These are phyloP conservation scores for Peromyscus attwateri DNA, from an alignment of 2,797 vertebrate genomes.

Conservation along the genomic window DNA sequence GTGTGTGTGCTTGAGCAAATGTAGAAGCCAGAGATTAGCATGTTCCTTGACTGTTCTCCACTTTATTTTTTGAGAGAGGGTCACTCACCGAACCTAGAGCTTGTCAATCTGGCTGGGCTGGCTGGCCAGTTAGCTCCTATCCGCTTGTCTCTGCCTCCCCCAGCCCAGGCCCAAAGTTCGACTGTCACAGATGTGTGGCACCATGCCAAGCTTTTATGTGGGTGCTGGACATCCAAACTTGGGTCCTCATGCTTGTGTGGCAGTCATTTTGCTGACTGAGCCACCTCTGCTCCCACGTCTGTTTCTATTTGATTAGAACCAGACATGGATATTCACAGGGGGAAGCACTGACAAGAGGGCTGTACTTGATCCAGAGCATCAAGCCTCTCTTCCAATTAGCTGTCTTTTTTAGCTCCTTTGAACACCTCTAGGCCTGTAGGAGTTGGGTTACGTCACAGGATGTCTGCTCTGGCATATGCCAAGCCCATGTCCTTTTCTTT, in stretches of 20 bases:
- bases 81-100: not conserved
- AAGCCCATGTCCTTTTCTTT: not conserved
- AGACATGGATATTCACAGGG: not conserved
- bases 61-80: not conserved
- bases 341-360: not conserved
- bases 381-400: not conserved
- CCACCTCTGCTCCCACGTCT: not conserved
- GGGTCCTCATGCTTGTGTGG: accelerated
- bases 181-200: not conserved
- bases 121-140: not conserved
- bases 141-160: not conserved
- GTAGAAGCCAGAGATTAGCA: not conserved
- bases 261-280: not conserved
- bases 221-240: not conserved
- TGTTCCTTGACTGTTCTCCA: not conserved
- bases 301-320: not conserved
- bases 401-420: not conserved
- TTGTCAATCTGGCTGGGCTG: not conserved
- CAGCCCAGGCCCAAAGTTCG: not conserved
- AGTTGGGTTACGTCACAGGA: not conserved
- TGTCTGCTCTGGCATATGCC: constrained; percentile 20
- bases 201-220: not conserved
- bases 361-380: not conserved
- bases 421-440: not conserved
- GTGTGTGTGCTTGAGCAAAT: not conserved